Percentiles rank a stretch among this genome's conserved stretches.
These are phyloP conservation scores for Gnathonemus echidnorhynchus DNA, from an alignment of 2,113 vertebrate genomes.

Conservation along the genomic window DNA sequence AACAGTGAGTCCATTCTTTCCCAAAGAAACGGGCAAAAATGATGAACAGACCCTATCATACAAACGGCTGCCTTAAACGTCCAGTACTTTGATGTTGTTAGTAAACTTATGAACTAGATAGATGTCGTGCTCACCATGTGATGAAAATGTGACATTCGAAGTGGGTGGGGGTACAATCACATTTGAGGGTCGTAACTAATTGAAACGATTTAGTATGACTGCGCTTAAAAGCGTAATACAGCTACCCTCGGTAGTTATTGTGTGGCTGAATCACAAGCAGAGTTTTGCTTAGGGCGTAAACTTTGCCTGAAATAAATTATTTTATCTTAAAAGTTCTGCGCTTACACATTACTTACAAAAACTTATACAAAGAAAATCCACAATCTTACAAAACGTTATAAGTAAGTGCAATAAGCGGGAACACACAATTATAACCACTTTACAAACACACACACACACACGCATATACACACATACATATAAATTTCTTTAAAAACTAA, in stretches of 20 bases:
- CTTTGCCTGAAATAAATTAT: background rate
- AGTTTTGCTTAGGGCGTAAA: background rate
- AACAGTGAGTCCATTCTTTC: conserved; percentile 59
- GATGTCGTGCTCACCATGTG: conserved; percentile 74
- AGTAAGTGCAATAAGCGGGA: background rate
- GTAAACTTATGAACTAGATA: conserved; percentile 61
- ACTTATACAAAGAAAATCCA: background rate
- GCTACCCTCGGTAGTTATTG: background rate
- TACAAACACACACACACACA: background rate
- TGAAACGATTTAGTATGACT: conserved; percentile 64
- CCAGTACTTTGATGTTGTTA: conserved; percentile 56
- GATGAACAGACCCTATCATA: conserved; percentile 54
- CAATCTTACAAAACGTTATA: background rate
- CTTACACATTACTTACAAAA: background rate
- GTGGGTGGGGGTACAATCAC: conserved; percentile 47
- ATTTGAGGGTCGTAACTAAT: conserved; percentile 58
- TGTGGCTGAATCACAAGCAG: conserved; percentile 16
- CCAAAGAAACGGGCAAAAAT: conserved; percentile 45
- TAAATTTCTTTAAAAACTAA: background rate
- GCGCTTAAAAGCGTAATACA: conserved; percentile 44
- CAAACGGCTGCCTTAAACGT: conserved; percentile 55
- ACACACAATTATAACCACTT: background rate
- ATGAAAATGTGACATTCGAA: conserved; percentile 67
- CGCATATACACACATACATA: no score
- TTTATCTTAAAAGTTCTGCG: background rate